Base-by-base conservation (phyloP, 23 tunicate species). In the Diplosoma virens region DNA sequence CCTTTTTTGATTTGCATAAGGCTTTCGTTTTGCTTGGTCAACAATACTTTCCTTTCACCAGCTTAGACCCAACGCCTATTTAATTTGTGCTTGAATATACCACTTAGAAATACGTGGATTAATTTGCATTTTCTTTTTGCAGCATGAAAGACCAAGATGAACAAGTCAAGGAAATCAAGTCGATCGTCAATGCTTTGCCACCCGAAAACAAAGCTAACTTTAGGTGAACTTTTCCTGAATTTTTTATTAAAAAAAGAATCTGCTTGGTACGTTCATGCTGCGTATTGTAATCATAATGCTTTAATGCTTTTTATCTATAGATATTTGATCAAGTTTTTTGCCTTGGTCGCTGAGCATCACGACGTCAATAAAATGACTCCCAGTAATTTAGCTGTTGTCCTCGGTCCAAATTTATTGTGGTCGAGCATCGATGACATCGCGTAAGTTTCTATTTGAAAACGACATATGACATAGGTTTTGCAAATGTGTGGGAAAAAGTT, bases 391-490 rank as follows among this genome's bases (percentile, higher is more conserved):
- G 86, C 97, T 0, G 67, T 92, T 16, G 97, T 92, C 2, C 81
- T 92, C 0, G 83, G 87, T 26, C 97, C 97, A 1, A 92, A 92
- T 61, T 36, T 92, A 37, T 59, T 92, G 61, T 85, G 97, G 97
- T 66, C 92, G 14, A 76, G 63, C 20, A 77, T 80, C 4, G 92
- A 85, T 69, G 97, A 92, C 55, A 92, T 92, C 21, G 68, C 81
- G 97, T 92, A 55, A 20, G 93, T 11, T n/a, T n/a, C n/a, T n/a
- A n/a, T n/a, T n/a, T n/a, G n/a, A n/a, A n/a, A n/a, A n/a, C n/a
- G n/a, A n/a, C n/a, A n/a, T n/a, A n/a, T n/a, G n/a, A n/a, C n/a
- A n/a, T n/a, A n/a, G n/a, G n/a, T n/a, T n/a, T n/a, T n/a, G n/a
- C n/a, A n/a, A n/a, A n/a, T n/a, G n/a, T n/a, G n/a, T n/a, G n/a